Conservation (phyloP, 2,113 vertebrate genomes). For the Sylvia atricapilla region DNA sequence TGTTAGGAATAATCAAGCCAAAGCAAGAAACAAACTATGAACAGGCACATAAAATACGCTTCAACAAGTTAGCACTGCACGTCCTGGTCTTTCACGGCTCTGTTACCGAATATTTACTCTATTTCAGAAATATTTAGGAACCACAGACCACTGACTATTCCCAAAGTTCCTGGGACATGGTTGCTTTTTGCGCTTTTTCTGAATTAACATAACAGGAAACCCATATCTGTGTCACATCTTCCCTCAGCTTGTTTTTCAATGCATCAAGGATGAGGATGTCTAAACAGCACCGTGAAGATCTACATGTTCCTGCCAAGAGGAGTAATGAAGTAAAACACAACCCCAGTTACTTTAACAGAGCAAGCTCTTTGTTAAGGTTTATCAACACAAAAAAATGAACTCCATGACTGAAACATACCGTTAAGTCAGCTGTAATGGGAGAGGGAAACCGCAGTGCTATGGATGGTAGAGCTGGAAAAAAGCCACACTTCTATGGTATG, state of each 20-base stretch:
- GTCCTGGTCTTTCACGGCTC: neutral
- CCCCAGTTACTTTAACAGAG: neutral
- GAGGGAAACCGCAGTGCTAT: neutral
- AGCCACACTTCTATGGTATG: neutral
- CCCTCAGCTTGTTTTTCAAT: neutral
- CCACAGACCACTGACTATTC: conserved; percentile 1
- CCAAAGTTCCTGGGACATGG: neutral
- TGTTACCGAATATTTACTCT: neutral
- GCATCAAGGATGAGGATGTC: neutral
- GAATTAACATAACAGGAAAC: conserved; percentile 43
- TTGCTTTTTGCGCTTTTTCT: neutral
- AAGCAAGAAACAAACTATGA: neutral
- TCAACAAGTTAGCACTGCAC: neutral
- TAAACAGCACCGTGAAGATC: neutral
- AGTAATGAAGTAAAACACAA: neutral
- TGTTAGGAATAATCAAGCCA: neutral
- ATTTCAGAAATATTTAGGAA: conserved; percentile 1
- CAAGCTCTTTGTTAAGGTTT: neutral
- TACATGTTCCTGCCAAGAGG: neutral
- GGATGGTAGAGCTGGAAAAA: neutral
- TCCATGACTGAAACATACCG: neutral
- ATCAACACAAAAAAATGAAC: neutral
- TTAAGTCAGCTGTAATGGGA: neutral
- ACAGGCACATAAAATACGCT: neutral
- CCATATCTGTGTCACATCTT: neutral